Base-by-base conservation (phyloP, 2,888 invertebrate species). In the Polymixis lichenea region DNA sequence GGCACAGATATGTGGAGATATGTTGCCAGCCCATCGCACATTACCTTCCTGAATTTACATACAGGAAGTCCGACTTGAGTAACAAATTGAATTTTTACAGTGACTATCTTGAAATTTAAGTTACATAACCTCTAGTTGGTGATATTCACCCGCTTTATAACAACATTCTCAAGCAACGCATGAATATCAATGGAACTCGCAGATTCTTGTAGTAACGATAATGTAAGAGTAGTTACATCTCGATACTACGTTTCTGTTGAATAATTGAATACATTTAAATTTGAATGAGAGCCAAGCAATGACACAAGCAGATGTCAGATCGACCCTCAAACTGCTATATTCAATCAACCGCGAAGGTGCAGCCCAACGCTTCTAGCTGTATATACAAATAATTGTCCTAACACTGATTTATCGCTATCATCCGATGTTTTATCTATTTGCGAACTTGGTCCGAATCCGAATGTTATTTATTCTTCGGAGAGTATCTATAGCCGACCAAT, bases 271-370 rank as follows among this genome's bases (percentile, higher is more conserved):
- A 90, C 89, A 91, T 93, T 92, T 92, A 89, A 92, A 94, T 95
- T 95, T 95, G 94, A 95, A 94, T 94, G 84, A 89, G 90, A 92
- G 93, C 94, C 93, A 95, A 94, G 89, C 90, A 88, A 85, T 89
- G 90, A 91, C 89, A 90, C 89, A 88, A 89, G 91, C 94, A 94
- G 93, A 94, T 94, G 93, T 89, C 89, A 83, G 86, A 87, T 86
- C 93, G 95, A 94, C 95, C 95, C 95, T 94, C 94, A 90, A 90
- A 92, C 93, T 90, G 92, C 91, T 91, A 89, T 89, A 92, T 91
- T 92, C 94, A 93, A 94, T 95, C 94, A 94, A 90, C 92, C 95
- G 91, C 93, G 94, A 95, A 95, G 95, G 94, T 93, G 92, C 92
- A 91, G 87, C 89, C 56, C 80, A 81, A 85, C 83, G 78, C 72